phyloP scores from a whole-genome alignment of 2,113 vertebrate genomes.

The Pterocles gutturalis region DNA sequence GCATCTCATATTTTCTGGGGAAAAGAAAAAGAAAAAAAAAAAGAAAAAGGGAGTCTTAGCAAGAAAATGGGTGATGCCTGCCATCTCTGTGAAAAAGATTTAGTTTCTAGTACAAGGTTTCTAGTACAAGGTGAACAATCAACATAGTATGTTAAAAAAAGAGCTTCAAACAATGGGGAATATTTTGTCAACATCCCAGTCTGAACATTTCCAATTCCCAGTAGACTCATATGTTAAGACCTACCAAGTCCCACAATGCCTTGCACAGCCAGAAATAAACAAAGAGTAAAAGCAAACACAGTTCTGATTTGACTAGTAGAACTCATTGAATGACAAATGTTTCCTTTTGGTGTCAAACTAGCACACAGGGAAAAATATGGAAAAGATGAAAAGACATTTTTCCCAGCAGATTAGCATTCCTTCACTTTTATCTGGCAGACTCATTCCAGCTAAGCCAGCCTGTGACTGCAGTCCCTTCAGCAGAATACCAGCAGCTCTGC shows the following conservation, averaged over 20 bases:
- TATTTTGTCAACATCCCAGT: conserved; percentile 38
- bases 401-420: background rate
- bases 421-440: background rate
- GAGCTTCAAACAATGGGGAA: conserved; percentile 29
- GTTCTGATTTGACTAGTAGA: background rate
- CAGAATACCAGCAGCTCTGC: background rate
- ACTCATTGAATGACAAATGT: background rate
- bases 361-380: background rate
- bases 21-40: background rate
- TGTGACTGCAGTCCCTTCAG: background rate
- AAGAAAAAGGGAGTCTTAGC: background rate
- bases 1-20: background rate
- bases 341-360: conserved; percentile 43
- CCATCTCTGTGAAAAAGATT: background rate
- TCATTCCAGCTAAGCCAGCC: background rate
- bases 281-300: background rate
- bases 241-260: background rate
- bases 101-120: background rate
- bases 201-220: conserved; percentile 43
- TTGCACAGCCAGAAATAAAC: background rate
- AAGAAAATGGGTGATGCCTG: background rate
- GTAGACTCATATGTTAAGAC: background rate
- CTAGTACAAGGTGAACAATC: conserved; percentile 25
- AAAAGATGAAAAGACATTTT: background rate
- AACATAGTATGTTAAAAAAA: background rate